These are phyloP conservation scores for Dexiosoma caninum DNA, from an alignment of 2,888 invertebrate species.

Conservation along the genomic window DNA sequence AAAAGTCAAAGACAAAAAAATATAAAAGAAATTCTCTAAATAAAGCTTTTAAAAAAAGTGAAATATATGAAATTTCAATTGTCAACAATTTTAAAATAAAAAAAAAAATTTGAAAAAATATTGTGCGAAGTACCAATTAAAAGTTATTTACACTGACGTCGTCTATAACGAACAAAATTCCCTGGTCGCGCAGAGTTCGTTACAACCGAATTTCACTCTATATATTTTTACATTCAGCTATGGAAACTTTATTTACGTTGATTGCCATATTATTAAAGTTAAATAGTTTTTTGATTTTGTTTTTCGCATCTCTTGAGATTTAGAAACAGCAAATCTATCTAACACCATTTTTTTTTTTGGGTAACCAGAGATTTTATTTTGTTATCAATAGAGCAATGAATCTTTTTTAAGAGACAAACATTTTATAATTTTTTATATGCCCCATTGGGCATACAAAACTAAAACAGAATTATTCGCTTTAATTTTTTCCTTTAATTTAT, in stretches of 20 bases:
- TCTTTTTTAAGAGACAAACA: not conserved
- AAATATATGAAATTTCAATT: no score
- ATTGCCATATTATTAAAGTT: not conserved
- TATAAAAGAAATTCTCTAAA: no score
- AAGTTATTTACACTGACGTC: no score
- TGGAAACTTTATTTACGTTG: not conserved
- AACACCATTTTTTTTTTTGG: slow-evolving; percentile 16
- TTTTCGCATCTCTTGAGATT: slow-evolving; percentile 22
- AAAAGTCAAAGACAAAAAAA: no score
- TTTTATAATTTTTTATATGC: slow-evolving; percentile 28
- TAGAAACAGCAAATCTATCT: slow-evolving; percentile 9
- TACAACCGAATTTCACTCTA: no score
- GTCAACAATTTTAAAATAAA: no score
- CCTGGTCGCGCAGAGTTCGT: no score
- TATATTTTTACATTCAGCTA: no score
- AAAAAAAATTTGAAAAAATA: no score
- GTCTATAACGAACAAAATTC: no score
- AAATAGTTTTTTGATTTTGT: not conserved
- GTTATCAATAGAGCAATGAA: not conserved
- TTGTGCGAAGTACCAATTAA: no score
- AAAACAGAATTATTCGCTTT: slow-evolving; percentile 4
- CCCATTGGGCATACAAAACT: slow-evolving; percentile 21
- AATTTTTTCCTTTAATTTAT: slow-evolving; percentile 26
- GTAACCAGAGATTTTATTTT: not conserved
- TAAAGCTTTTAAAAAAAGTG: no score